These are phyloP conservation scores for Caenorhabditis imperialis DNA, from an alignment of 2,888 invertebrate species.

Conservation along the genomic window DNA sequence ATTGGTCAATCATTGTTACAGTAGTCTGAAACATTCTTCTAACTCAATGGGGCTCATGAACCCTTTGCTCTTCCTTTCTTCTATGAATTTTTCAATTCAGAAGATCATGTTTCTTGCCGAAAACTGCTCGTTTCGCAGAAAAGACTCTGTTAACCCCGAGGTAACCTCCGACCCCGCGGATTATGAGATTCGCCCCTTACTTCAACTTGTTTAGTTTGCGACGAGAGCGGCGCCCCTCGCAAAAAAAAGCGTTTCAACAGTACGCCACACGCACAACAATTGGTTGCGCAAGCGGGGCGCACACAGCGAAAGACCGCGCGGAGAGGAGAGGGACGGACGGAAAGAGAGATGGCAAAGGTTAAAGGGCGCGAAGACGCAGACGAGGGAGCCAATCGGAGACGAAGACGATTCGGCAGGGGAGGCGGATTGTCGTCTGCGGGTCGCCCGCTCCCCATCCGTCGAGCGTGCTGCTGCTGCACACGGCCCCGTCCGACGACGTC, in stretches of 20 bases:
- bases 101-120: no score
- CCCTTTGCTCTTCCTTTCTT: no score
- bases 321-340: slow-evolving; percentile 14
- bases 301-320: slow-evolving; percentile 32
- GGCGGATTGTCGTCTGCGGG: slow-evolving; percentile 22
- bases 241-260: slow-evolving; percentile 42
- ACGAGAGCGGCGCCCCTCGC: slow-evolving; percentile 10
- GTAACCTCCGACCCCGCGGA: slow-evolving; percentile 49
- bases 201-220: slow-evolving; percentile 49
- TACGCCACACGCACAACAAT: slow-evolving; percentile 25
- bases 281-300: slow-evolving; percentile 7
- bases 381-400: slow-evolving; percentile 6
- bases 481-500: slow-evolving; percentile 13
- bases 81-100: no score
- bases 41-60: no score
- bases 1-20: no score
- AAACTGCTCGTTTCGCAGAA: no score
- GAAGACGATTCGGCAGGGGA: slow-evolving; percentile 7
- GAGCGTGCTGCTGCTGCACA: slow-evolving; percentile 20
- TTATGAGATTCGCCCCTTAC: slow-evolving; percentile 32
- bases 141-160: no score
- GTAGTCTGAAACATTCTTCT: no score
- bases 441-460: slow-evolving; percentile 31
- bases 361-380: slow-evolving; percentile 22
- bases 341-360: slow-evolving; percentile 43